Evolutionary conservation across 1,140 invertebrate species (phyloP).

Genomic region (Brachionus plicatilis): DNA sequence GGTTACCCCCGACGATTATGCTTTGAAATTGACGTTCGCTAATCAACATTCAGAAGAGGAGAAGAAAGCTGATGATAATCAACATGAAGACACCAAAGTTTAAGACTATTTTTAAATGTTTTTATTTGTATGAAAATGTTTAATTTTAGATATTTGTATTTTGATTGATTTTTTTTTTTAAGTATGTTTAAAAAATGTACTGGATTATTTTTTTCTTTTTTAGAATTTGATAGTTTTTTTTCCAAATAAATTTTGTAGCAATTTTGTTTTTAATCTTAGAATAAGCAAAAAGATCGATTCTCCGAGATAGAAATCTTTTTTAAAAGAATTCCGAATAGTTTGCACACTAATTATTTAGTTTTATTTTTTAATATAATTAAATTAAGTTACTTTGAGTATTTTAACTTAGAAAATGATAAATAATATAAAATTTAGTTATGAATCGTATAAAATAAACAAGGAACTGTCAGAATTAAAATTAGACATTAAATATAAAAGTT

Average conservation of each 20-base stretch:
- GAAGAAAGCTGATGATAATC: neutral
- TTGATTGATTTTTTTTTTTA: neutral
- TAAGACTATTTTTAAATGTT: neutral
- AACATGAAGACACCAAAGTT: neutral
- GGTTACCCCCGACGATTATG: slow-evolving; percentile 36
- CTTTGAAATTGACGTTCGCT: slow-evolving; percentile 35
- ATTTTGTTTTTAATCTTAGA: neutral
- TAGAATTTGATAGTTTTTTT: neutral
- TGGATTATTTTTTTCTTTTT: neutral
- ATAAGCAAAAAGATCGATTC: too few species aligned
- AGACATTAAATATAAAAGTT: too few species aligned
- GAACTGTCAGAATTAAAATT: too few species aligned
- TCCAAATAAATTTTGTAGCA: neutral
- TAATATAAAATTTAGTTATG: too few species aligned
- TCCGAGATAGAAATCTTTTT: too few species aligned
- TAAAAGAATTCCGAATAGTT: too few species aligned
- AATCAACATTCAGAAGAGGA: neutral
- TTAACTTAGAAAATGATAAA: too few species aligned
- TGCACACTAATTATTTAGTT: too few species aligned
- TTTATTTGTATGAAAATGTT: neutral
- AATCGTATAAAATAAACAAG: too few species aligned
- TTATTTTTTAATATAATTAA: too few species aligned
- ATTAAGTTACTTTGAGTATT: too few species aligned
- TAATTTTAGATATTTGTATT: neutral
- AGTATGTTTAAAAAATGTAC: neutral